Evolutionary conservation across 2,797 vertebrate species (phyloP).

Genomic region (Chromis chromis): DNA sequence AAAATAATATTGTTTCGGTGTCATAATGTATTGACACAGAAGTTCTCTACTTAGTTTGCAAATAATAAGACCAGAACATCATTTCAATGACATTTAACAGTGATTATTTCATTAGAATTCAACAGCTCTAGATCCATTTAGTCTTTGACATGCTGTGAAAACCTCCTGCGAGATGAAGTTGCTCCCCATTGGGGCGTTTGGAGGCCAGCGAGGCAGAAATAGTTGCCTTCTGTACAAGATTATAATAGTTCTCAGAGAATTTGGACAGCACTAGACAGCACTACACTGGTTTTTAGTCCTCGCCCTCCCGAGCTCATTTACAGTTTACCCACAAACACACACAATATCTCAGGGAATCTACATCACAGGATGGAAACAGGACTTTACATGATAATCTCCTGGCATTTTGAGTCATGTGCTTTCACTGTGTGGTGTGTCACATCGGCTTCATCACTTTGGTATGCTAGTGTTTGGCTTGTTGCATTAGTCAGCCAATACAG

Average conservation of each 20-base stretch:
- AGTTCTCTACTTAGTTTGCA: background rate
- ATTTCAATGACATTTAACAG: too few relatives aligned
- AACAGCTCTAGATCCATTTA: background rate
- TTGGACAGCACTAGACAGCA: background rate
- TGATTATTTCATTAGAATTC: too few relatives aligned
- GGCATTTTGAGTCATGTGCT: constrained; percentile 21
- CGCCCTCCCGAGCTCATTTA: background rate
- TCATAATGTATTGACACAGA: background rate
- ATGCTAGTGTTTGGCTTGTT: constrained; percentile 58
- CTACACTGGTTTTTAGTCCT: constrained; percentile 7
- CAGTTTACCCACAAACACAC: constrained; percentile 21
- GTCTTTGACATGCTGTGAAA: background rate
- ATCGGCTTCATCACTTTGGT: constrained; percentile 51
- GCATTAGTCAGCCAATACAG: constrained; percentile 50
- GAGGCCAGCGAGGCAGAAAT: background rate
- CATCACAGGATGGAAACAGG: constrained; percentile 32
- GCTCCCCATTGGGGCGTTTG: constrained; percentile 4
- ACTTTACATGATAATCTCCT: constrained; percentile 38
- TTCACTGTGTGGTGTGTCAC: constrained; percentile 38
- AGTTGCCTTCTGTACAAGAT: background rate
- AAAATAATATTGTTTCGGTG: background rate
- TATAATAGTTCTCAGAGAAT: background rate
- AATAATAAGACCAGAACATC: too few relatives aligned
- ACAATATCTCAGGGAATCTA: background rate
- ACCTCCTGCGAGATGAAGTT: background rate